Evolutionary conservation across 2,113 vertebrate genomes (phyloP).

Genomic region (Pollachius pollachius): DNA sequence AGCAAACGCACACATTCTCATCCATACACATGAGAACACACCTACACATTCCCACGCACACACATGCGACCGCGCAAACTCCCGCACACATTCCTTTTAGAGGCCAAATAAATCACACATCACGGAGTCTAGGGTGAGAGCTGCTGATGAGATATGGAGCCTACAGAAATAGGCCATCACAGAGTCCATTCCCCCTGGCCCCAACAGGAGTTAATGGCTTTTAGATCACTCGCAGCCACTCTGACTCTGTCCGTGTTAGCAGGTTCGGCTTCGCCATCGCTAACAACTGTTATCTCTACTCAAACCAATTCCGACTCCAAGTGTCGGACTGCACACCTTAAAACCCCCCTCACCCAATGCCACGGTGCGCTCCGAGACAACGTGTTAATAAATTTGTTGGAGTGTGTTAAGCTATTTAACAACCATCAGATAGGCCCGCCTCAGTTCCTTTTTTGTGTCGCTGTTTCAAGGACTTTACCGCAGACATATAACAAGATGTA

Average conservation of each 20-base stretch:
- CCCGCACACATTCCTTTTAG: conserved; percentile 34
- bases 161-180: conserved; percentile 71
- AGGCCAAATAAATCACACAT: conserved; percentile 66
- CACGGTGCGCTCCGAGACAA: neutral
- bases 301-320: conserved; percentile 37
- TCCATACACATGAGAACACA: neutral
- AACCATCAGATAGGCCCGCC: too few species aligned
- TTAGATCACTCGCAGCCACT: conserved; percentile 54
- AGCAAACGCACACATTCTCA: conserved; percentile 27
- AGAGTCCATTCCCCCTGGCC: conserved; percentile 50
- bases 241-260: conserved; percentile 48
- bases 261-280: conserved; percentile 52
- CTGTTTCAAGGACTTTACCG: too few species aligned
- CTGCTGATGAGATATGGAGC: conserved; percentile 65
- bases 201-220: conserved; percentile 61
- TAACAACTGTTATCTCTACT: conserved; percentile 46
- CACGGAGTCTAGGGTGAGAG: conserved; percentile 52
- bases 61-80: conserved; percentile 11
- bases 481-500: too few species aligned
- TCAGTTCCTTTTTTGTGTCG: too few species aligned
- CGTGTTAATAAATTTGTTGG: neutral
- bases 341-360: neutral
- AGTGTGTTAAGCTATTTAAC: neutral
- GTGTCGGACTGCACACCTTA: conserved; percentile 22
- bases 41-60: conserved; percentile 8